phyloP scores from a whole-genome alignment of 2,797 vertebrate species.

The Pantherophis alleghaniensis region DNA sequence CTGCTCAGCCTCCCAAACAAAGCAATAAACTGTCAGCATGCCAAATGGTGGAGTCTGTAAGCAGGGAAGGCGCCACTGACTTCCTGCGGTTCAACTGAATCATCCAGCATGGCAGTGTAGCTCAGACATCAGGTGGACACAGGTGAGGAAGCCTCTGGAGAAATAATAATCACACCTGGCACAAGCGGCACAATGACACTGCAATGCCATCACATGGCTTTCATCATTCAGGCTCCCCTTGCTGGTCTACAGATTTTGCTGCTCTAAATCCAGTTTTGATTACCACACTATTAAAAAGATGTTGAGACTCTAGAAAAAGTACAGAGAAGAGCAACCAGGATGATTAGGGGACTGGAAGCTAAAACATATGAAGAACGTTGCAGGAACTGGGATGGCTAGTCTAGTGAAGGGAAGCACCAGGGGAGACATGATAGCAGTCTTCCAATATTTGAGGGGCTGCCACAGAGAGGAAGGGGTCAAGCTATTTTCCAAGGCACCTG shows the following conservation, averaged over 20 bases:
- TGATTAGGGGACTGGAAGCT: too few species aligned
- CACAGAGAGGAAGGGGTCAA: too few species aligned
- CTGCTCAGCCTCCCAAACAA: slow-evolving; percentile 56
- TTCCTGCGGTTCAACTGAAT: neutral
- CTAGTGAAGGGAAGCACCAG: too few species aligned
- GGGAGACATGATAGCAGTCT: too few species aligned
- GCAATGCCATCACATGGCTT: neutral
- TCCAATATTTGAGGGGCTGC: too few species aligned
- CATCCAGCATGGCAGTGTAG: neutral
- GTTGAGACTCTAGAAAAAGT: too few species aligned
- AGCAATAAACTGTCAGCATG: slow-evolving; percentile 50
- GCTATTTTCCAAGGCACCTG: too few species aligned
- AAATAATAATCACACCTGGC: neutral
- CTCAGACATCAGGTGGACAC: neutral
- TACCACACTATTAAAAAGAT: too few species aligned
- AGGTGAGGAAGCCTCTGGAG: neutral
- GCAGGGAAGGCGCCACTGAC: neutral
- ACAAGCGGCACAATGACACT: neutral
- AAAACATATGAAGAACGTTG: too few species aligned
- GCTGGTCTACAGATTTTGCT: neutral
- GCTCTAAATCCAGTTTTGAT: neutral
- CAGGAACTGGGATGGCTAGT: too few species aligned
- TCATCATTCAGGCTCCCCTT: neutral
- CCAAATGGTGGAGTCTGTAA: slow-evolving; percentile 9
- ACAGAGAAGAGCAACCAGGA: too few species aligned